These are phyloP conservation scores for Leptodactylus fallax DNA, from an alignment of 2,797 vertebrate species.

Conservation along the genomic window DNA sequence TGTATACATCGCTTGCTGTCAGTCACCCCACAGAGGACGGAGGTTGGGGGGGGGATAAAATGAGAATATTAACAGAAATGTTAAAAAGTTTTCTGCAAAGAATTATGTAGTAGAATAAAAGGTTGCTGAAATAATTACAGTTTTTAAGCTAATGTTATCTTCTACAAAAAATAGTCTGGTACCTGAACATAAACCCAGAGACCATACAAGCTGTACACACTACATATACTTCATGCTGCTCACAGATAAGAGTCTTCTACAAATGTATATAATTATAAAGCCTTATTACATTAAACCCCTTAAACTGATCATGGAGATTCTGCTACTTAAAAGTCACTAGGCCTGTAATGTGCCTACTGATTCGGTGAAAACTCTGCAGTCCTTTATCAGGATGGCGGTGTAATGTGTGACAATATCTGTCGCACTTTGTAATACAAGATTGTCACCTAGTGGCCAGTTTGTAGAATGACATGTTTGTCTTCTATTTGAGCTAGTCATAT, in stretches of 20 bases:
- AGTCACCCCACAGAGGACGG: no score
- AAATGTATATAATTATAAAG: neutral
- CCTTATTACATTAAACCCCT: neutral
- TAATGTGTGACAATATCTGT: neutral
- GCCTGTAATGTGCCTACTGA: neutral
- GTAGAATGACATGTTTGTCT: neutral
- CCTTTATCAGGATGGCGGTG: neutral
- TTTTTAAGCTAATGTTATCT: no score
- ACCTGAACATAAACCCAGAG: no score
- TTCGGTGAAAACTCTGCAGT: neutral
- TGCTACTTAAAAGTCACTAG: neutral
- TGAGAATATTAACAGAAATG: no score
- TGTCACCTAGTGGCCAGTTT: conserved; percentile 23
- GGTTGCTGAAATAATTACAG: no score
- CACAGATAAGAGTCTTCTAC: no score
- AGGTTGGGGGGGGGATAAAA: no score
- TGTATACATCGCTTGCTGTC: no score
- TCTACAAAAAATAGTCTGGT: no score
- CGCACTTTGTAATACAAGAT: neutral
- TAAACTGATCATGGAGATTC: neutral
- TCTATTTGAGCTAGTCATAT: neutral
- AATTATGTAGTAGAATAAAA: no score
- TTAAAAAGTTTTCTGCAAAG: no score
- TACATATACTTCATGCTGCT: neutral
- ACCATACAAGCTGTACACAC: no score